Conservation (phyloP, 2,797 vertebrate genomes). For the Macroramphosus scolopax region DNA sequence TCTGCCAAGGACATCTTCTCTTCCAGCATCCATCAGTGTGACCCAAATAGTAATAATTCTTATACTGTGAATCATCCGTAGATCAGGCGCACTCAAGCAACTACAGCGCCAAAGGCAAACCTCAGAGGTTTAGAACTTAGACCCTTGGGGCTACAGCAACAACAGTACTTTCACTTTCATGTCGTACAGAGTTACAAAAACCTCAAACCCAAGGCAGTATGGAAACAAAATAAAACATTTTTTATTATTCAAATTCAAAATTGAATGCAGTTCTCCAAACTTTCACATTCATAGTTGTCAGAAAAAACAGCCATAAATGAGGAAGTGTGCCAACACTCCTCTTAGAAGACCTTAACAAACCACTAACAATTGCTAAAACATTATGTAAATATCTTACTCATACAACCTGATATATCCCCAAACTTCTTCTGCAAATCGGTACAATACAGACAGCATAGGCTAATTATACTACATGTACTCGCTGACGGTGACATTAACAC, state of each 20-base stretch:
- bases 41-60: conserved; percentile 73
- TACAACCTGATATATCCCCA: background rate
- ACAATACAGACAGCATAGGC: too few species aligned
- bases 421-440: background rate
- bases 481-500: background rate
- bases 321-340: conserved; percentile 3
- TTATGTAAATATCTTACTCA: background rate
- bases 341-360: background rate
- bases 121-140: conserved; percentile 5
- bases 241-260: conserved; percentile 28
- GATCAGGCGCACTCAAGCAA: conserved; percentile 35
- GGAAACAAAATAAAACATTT: conserved; percentile 32
- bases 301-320: conserved; percentile 18
- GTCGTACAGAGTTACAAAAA: conserved; percentile 29
- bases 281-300: conserved; percentile 7
- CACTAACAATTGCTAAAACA: too few species aligned
- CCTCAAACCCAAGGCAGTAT: conserved; percentile 16
- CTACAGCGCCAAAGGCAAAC: conserved; percentile 34
- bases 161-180: conserved; percentile 31
- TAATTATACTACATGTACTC: too few species aligned
- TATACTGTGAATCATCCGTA: conserved; percentile 64
- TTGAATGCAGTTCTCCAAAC: conserved; percentile 22
- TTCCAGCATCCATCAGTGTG: conserved; percentile 65
- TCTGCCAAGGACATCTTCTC: conserved; percentile 67
- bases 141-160: conserved; percentile 19